A percentile compares a stretch with the other conserved stretches of the same genome.
These are phyloP conservation scores for Drosophila meridionalis DNA, from an alignment of 2,888 invertebrate species.

Conservation along the genomic window DNA sequence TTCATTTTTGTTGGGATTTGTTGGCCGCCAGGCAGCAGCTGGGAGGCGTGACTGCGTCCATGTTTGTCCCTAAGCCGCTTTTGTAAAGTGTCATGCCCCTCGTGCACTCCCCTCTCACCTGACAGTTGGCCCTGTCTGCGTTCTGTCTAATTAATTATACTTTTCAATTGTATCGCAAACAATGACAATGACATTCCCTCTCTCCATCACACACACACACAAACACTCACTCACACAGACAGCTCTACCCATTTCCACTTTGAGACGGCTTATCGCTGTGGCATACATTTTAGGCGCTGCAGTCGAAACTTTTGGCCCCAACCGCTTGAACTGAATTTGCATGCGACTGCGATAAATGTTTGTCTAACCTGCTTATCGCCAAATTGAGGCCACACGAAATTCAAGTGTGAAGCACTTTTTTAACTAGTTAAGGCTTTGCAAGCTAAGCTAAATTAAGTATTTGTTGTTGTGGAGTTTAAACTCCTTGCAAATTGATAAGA, in stretches of 20 bases:
- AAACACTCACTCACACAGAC: background rate
- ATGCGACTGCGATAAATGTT: slow-evolving; percentile 59
- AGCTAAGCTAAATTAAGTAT: background rate
- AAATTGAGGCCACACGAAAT: slow-evolving; percentile 28
- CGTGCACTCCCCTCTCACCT: background rate
- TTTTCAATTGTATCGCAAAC: slow-evolving; percentile 77
- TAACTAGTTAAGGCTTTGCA: slow-evolving; percentile 2
- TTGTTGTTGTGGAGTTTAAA: background rate
- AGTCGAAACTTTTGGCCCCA: slow-evolving; percentile 47
- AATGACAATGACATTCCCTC: slow-evolving; percentile 68
- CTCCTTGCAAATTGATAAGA: background rate
- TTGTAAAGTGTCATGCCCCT: slow-evolving; percentile 24
- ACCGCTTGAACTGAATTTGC: slow-evolving; percentile 39
- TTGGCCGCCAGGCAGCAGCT: slow-evolving; percentile 41
- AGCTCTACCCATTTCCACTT: slow-evolving; percentile 55
- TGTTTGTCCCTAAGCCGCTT: slow-evolving; percentile 48
- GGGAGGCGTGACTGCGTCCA: slow-evolving; percentile 30
- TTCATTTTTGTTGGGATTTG: slow-evolving; percentile 61
- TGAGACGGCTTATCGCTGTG: slow-evolving; percentile 57
- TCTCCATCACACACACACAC: background rate
- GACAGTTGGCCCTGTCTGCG: slow-evolving; percentile 28
- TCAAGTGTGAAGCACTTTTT: slow-evolving; percentile 14
- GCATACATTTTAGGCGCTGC: slow-evolving; percentile 55
- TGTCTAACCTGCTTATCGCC: slow-evolving; percentile 47
- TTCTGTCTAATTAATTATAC: slow-evolving; percentile 75